phyloP scores from a whole-genome alignment of 2,113 vertebrate genomes.

The Glaucomys volans region DNA sequence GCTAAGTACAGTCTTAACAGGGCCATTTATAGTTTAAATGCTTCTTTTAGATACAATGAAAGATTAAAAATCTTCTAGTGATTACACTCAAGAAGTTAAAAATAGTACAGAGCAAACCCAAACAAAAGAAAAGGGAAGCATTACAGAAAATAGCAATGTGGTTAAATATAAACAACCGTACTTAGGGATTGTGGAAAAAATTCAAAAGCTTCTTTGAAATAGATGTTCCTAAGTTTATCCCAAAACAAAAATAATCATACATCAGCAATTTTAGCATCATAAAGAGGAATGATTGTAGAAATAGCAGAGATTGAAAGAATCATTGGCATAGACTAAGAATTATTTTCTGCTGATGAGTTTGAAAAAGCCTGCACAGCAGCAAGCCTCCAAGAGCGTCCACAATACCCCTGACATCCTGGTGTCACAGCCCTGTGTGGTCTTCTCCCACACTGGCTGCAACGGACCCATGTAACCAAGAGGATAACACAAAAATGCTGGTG shows the following conservation, averaged over 20 bases:
- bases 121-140: background rate
- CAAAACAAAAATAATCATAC: background rate
- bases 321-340: background rate
- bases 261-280: background rate
- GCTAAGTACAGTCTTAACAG: background rate
- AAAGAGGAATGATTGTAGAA: background rate
- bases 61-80: background rate
- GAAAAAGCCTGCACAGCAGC: background rate
- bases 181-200: background rate
- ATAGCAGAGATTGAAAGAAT: background rate
- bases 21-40: background rate
- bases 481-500: background rate
- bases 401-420: background rate
- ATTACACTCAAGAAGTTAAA: conserved; percentile 16
- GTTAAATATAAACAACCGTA: background rate
- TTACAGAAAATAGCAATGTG: background rate
- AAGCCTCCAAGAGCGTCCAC: background rate
- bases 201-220: background rate
- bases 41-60: background rate
- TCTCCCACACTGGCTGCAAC: background rate
- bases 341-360: background rate
- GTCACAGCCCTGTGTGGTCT: background rate
- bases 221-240: background rate
- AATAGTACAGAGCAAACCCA: background rate
- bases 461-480: background rate